Percentiles rank a stretch among this genome's conserved stretches.
phyloP scores from a whole-genome alignment of 2,888 invertebrate genomes.

The Strigamia maritima region DNA sequence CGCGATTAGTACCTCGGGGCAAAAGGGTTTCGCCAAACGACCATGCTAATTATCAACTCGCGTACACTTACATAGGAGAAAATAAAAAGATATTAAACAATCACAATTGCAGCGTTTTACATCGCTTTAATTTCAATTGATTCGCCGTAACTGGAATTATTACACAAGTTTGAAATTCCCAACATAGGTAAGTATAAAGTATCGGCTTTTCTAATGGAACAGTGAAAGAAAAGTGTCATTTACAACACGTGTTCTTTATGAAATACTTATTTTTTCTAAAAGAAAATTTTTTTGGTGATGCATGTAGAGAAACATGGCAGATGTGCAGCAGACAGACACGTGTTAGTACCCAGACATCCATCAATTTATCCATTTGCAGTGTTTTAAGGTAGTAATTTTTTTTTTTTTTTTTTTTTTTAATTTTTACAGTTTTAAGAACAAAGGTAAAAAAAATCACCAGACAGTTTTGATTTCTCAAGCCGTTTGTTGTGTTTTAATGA shows the following conservation, averaged over 20 bases:
- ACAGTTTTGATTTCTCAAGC: neutral
- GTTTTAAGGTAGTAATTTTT: neutral
- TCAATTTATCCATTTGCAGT: neutral
- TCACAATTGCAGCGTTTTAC: neutral
- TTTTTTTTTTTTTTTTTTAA: too few relatives aligned
- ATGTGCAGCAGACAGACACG: slow-evolving; percentile 15
- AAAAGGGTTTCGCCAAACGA: slow-evolving; percentile 25
- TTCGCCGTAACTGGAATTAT: neutral
- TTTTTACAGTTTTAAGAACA: too few relatives aligned
- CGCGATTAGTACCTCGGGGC: slow-evolving; percentile 29
- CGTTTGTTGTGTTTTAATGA: neutral
- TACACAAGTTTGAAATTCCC: neutral
- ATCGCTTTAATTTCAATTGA: neutral
- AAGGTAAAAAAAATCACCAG: neutral
- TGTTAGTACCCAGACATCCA: slow-evolving; percentile 5
- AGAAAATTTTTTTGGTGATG: neutral
- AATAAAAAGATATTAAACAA: slow-evolving; percentile 8
- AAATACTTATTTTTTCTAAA: neutral
- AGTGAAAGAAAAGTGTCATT: neutral
- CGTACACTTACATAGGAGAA: neutral
- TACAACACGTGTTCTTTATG: neutral
- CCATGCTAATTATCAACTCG: slow-evolving; percentile 11
- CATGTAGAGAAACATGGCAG: neutral
- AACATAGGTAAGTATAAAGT: neutral
- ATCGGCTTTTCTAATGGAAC: neutral